Evolutionary conservation across 53 echinoderm and acorn worm species (phyloP).

Genomic region (Antedon mediterranea): DNA sequence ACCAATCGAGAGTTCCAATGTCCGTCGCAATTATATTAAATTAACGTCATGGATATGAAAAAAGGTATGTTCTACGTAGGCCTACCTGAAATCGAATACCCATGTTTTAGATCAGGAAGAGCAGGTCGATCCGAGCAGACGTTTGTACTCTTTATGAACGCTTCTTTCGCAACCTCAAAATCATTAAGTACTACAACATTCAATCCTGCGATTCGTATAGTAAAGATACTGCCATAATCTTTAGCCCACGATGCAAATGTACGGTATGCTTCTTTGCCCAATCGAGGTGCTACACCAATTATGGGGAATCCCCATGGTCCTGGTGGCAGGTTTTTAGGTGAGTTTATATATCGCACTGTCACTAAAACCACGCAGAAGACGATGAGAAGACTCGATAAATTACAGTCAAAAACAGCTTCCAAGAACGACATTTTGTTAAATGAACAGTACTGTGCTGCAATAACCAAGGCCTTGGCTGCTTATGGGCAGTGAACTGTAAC

Average conservation of each 20-base stretch:
- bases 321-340: constrained; percentile 9
- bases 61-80: too few relatives aligned
- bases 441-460: too few relatives aligned
- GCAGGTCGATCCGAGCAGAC: constrained; percentile 15
- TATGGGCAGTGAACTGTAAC: too few relatives aligned
- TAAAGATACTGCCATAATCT: constrained; percentile 22
- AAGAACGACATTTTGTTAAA: too few relatives aligned
- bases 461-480: too few relatives aligned
- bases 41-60: too few relatives aligned
- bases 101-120: constrained; percentile 15
- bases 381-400: too few relatives aligned
- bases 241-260: background rate
- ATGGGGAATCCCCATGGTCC: constrained; percentile 25
- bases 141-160: constrained; percentile 19
- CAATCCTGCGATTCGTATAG: constrained; percentile 16
- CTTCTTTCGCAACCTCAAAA: constrained; percentile 24
- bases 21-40: too few relatives aligned
- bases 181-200: constrained; percentile 24
- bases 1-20: too few relatives aligned
- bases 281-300: constrained; percentile 14
- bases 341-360: too few relatives aligned
- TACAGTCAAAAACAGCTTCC: too few relatives aligned
- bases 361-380: too few relatives aligned
- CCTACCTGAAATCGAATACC: background rate
- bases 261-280: constrained; percentile 16